A percentile compares a stretch with the other conserved stretches of the same genome.
Conservation (phyloP, 2,797 vertebrate species). For the Danio kyathit region DNA sequence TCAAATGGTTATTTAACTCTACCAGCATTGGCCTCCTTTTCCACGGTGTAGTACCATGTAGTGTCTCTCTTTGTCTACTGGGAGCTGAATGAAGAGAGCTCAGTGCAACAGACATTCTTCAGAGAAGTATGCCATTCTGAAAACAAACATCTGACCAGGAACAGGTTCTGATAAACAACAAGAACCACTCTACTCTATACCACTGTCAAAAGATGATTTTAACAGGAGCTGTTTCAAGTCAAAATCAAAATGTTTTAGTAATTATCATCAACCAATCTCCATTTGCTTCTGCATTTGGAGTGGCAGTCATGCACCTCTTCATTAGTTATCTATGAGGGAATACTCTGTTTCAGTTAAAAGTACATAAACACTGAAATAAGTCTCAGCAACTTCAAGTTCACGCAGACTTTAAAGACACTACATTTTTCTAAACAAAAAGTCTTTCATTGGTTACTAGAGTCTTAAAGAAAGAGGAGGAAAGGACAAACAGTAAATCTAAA, state of each 20-base stretch:
- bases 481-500: too few species aligned
- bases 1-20: constrained; percentile 31
- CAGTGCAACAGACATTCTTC: constrained; percentile 21
- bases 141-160: constrained; percentile 48
- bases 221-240: not conserved
- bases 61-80: not conserved
- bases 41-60: not conserved
- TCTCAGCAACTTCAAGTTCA: too few species aligned
- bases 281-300: too few species aligned
- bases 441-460: not conserved
- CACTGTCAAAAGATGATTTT: not conserved
- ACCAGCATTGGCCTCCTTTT: constrained; percentile 18
- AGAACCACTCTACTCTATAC: not conserved
- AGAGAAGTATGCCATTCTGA: constrained; percentile 44
- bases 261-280: too few species aligned
- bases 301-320: too few species aligned
- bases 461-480: too few species aligned
- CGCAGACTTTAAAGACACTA: too few species aligned
- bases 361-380: too few species aligned
- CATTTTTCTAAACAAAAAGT: not conserved
- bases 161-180: constrained; percentile 7
- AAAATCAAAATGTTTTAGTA: too few species aligned
- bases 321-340: too few species aligned
- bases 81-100: not conserved
- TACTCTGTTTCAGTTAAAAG: too few species aligned